These are phyloP conservation scores for Imbricaverruca yamaguchii DNA, from an alignment of 2,888 invertebrate species.

Conservation along the genomic window DNA sequence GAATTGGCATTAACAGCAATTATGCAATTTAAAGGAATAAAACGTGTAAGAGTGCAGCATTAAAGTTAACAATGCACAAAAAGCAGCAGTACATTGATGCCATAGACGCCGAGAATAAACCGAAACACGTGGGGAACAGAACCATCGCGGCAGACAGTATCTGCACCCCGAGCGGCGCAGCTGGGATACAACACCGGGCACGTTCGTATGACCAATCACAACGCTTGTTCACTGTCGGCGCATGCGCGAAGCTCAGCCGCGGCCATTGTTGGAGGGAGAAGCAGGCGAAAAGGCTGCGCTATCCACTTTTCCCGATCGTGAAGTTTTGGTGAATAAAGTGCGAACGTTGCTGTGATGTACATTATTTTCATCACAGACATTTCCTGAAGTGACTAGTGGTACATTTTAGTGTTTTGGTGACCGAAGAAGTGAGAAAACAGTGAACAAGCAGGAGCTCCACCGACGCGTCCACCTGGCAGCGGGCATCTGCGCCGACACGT, in stretches of 20 bases:
- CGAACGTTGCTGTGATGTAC: neutral
- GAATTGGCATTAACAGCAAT: too few relatives aligned
- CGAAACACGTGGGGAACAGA: too few relatives aligned
- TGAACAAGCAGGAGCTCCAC: neutral
- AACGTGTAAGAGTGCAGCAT: too few relatives aligned
- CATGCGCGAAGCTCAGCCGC: slow-evolving; percentile 5
- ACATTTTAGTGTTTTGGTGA: neutral
- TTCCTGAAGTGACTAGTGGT: neutral
- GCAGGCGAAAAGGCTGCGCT: slow-evolving; percentile 21
- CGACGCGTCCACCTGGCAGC: slow-evolving; percentile 8
- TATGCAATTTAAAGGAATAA: too few relatives aligned
- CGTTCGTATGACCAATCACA: neutral
- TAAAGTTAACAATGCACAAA: too few relatives aligned
- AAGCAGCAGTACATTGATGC: too few relatives aligned
- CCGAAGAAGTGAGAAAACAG: neutral
- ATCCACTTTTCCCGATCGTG: slow-evolving; percentile 1
- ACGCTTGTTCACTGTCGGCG: neutral
- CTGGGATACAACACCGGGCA: neutral
- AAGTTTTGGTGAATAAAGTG: neutral
- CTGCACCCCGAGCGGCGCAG: neutral
- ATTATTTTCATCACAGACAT: neutral
- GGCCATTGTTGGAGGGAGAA: slow-evolving; percentile 16
- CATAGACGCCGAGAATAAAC: too few relatives aligned
- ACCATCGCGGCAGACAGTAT: too few relatives aligned
- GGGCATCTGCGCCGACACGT: slow-evolving; percentile 15